Evolutionary conservation across 2,797 vertebrate species (phyloP).

Genomic region (Paguma larvata): DNA sequence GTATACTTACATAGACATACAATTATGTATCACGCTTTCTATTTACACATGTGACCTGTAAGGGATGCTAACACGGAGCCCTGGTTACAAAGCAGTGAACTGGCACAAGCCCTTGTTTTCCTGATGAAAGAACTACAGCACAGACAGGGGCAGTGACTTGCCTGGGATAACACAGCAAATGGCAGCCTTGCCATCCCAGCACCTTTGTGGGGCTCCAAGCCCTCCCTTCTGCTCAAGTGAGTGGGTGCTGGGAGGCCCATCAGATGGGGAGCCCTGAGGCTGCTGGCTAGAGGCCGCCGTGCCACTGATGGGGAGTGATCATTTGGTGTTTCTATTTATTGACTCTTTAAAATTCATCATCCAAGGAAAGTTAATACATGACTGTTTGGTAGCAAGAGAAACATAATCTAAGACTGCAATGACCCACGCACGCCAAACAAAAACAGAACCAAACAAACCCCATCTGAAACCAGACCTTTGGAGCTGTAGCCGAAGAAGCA

Average conservation of each 20-base stretch:
- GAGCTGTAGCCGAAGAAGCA: constrained; percentile 69
- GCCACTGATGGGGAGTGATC: not conserved
- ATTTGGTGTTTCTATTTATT: constrained; percentile 82
- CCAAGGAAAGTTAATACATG: constrained; percentile 82
- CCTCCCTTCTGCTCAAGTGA: not conserved
- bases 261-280: not conserved
- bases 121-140: not conserved
- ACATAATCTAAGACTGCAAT: constrained; percentile 75
- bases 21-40: not conserved
- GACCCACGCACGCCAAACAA: constrained; percentile 69
- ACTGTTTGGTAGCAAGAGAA: constrained; percentile 81
- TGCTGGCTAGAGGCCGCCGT: not conserved
- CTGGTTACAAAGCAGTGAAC: not conserved
- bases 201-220: not conserved
- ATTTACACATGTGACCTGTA: not conserved
- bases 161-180: not conserved
- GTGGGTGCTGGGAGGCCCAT: not conserved
- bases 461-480: constrained; percentile 80
- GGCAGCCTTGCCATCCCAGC: not conserved
- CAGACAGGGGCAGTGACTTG: not conserved
- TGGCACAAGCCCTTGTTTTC: not conserved
- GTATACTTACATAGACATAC: not conserved
- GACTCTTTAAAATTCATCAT: constrained; percentile 83
- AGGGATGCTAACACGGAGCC: not conserved
- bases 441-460: constrained; percentile 72